Evolutionary conservation across 2,113 vertebrate species (phyloP).

Genomic region (Pseudopipra pipra): DNA sequence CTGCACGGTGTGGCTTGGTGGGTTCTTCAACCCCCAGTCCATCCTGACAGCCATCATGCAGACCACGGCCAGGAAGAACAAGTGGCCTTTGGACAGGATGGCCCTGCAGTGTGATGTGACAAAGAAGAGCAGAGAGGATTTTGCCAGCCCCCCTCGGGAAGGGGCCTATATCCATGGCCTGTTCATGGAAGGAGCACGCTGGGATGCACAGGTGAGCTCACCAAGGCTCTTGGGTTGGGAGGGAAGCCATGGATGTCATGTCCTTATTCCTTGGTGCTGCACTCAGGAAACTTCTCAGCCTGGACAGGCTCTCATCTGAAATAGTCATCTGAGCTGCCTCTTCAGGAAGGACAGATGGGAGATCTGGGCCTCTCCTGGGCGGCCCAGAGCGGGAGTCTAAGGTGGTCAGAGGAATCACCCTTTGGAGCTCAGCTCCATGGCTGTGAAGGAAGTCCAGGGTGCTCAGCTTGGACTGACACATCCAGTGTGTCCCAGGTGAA

Average conservation of each 20-base stretch:
- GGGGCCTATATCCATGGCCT: constrained; percentile 89
- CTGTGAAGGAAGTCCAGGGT: background rate
- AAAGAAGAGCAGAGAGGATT: constrained; percentile 88
- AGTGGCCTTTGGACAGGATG: constrained; percentile 94
- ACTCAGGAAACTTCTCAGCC: background rate
- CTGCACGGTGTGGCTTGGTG: constrained; percentile 85
- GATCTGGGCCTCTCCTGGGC: background rate
- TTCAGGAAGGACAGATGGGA: background rate
- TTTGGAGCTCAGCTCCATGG: background rate
- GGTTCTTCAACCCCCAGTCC: constrained; percentile 94
- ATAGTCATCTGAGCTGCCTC: background rate
- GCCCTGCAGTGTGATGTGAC: constrained; percentile 90
- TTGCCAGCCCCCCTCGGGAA: constrained; percentile 84
- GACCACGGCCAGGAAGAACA: constrained; percentile 82
- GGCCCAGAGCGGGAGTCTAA: background rate
- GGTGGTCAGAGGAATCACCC: background rate
- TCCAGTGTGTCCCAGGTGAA: background rate
- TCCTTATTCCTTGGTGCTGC: background rate
- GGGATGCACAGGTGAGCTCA: constrained; percentile 86
- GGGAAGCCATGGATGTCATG: background rate
- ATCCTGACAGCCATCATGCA: constrained; percentile 97
- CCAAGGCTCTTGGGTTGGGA: background rate
- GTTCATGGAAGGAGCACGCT: constrained; percentile 92
- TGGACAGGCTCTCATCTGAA: background rate
- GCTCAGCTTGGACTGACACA: too few relatives aligned